Evolutionary conservation across 1,140 invertebrate genomes (phyloP).

Genomic region (Cotesia typhae): DNA sequence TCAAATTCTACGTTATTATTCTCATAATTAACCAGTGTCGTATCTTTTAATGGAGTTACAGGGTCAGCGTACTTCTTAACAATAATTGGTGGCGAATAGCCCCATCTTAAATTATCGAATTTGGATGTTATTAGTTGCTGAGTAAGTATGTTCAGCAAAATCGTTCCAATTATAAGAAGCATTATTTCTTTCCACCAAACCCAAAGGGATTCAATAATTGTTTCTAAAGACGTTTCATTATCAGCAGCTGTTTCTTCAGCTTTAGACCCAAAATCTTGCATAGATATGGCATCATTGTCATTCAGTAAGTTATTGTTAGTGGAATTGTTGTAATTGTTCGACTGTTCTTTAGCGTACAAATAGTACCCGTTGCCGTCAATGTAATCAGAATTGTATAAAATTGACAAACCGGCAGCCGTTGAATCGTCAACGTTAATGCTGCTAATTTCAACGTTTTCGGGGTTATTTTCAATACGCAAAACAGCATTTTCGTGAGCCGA

Average conservation of each 20-base stretch:
- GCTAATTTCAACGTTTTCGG: conserved; percentile 24
- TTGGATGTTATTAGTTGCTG: conserved; percentile 59
- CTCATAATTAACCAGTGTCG: conserved; percentile 32
- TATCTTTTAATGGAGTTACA: conserved; percentile 48
- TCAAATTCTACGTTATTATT: conserved; percentile 62
- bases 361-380: conserved; percentile 78
- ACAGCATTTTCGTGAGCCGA: conserved; percentile 60
- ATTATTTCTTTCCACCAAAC: conserved; percentile 85
- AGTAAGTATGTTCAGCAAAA: conserved; percentile 71
- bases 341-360: conserved; percentile 64
- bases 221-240: conserved; percentile 65
- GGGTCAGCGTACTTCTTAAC: conserved; percentile 62
- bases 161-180: conserved; percentile 72
- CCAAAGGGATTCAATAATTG: conserved; percentile 77
- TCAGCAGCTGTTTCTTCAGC: background rate
- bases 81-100: conserved; percentile 49
- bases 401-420: conserved; percentile 70
- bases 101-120: conserved; percentile 45
- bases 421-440: conserved; percentile 40
- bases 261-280: conserved; percentile 34
- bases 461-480: conserved; percentile 5
- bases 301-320: conserved; percentile 13
- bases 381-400: conserved; percentile 76
- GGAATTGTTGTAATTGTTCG: conserved; percentile 49
- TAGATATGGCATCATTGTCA: conserved; percentile 22